Conservation (phyloP, 2,888 invertebrate species). For the Nycteola revayana region DNA sequence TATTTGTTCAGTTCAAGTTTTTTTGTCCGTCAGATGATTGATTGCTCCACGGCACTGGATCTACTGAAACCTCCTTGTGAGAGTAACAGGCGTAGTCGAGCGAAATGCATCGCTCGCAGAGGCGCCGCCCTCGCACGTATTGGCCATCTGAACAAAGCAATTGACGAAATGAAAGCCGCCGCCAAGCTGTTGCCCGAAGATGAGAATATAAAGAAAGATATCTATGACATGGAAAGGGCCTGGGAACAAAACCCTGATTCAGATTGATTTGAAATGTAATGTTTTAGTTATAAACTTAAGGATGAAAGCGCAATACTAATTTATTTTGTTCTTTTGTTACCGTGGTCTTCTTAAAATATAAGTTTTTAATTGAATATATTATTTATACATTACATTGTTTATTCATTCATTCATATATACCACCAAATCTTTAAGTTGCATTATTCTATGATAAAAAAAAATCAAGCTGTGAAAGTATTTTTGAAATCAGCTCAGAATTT, state of each 20-base stretch:
- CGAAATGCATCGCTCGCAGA: constrained; percentile 87
- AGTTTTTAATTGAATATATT: too few relatives aligned
- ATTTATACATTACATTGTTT: too few relatives aligned
- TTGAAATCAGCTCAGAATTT: too few relatives aligned
- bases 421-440: too few relatives aligned
- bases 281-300: too few relatives aligned
- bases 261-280: too few relatives aligned
- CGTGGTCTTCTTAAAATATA: too few relatives aligned
- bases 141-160: constrained; percentile 86
- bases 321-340: too few relatives aligned
- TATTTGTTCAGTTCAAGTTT: background rate
- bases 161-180: constrained; percentile 89
- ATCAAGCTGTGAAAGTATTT: too few relatives aligned
- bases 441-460: too few relatives aligned
- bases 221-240: constrained; percentile 88
- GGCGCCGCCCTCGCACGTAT: constrained; percentile 88
- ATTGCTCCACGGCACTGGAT: constrained; percentile 86
- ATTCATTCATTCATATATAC: too few relatives aligned
- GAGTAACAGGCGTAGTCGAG: constrained; percentile 86
- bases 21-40: constrained; percentile 61
- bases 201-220: constrained; percentile 82
- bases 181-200: constrained; percentile 85
- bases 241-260: constrained; percentile 89
- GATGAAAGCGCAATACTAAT: too few relatives aligned
- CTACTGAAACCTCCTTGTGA: constrained; percentile 87